Percentiles rank a stretch among this genome's conserved stretches.
These are phyloP conservation scores for Xestia xanthographa DNA, from an alignment of 2,888 invertebrate genomes.

Conservation along the genomic window DNA sequence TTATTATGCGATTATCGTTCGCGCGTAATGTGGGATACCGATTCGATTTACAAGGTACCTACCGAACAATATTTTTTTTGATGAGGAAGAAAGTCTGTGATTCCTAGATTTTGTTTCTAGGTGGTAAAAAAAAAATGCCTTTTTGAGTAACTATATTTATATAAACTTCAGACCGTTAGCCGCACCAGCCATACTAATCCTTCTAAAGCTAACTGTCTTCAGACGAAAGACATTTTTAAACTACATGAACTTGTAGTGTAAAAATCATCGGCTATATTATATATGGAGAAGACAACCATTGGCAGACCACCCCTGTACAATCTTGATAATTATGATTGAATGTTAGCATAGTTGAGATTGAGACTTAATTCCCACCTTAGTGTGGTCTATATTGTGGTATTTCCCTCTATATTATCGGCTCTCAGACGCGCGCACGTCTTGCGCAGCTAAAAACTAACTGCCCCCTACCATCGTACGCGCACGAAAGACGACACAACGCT, in stretches of 20 bases:
- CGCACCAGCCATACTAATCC: not conserved
- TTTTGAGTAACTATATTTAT: not conserved
- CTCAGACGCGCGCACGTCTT: no score
- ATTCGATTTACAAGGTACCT: conserved; percentile 57
- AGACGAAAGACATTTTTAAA: not conserved
- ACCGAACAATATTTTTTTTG: conserved; percentile 27
- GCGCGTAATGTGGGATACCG: conserved; percentile 68
- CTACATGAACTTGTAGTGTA: not conserved
- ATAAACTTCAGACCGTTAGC: not conserved
- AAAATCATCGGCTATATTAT: not conserved
- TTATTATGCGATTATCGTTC: conserved; percentile 65
- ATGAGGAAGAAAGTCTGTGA: conserved; percentile 4
- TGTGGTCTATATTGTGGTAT: no score
- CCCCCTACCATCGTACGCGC: no score
- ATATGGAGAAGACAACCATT: no score
- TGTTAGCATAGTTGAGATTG: not conserved
- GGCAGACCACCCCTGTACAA: not conserved
- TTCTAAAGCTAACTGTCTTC: not conserved
- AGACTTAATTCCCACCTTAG: not conserved
- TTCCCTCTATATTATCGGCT: no score
- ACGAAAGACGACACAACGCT: no score
- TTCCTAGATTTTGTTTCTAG: not conserved
- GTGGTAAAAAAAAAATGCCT: not conserved
- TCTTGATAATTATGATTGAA: not conserved
- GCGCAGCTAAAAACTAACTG: no score